Percentiles rank a stretch among this genome's conserved stretches.
phyloP scores from a whole-genome alignment of 2,797 vertebrate genomes.

The Coregonus suidteri region DNA sequence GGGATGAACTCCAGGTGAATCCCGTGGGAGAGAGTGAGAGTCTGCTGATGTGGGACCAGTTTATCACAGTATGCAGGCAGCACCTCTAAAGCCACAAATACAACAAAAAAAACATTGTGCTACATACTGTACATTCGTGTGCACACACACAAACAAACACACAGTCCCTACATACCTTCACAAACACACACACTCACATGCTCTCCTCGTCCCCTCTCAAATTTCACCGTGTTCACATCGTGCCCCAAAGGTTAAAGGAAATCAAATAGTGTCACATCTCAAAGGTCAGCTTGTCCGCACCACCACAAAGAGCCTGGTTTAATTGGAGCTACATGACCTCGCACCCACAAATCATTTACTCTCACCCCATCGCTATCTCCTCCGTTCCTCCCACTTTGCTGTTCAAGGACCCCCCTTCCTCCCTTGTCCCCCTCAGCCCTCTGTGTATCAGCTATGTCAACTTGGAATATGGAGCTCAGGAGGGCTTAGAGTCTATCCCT shows the following conservation, averaged over 20 bases:
- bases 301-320: constrained; percentile 43
- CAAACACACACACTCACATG: background rate
- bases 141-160: constrained; percentile 5
- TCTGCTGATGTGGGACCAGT: constrained; percentile 19
- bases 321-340: constrained; percentile 29
- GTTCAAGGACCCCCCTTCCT: background rate
- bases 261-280: constrained; percentile 11
- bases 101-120: background rate
- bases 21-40: too few species aligned
- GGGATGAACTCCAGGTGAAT: too few species aligned
- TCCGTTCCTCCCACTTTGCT: background rate
- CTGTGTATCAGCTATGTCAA: background rate
- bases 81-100: constrained; percentile 30
- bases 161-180: too few species aligned
- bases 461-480: background rate
- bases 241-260: constrained; percentile 19
- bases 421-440: background rate
- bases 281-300: constrained; percentile 34
- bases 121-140: background rate
- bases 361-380: background rate
- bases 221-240: constrained; percentile 10
- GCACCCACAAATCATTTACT: constrained; percentile 20
- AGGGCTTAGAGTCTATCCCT: background rate
- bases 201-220: background rate
- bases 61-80: constrained; percentile 36